Conservation (phyloP, 2,797 vertebrate genomes). For the Masticophis lateralis region DNA sequence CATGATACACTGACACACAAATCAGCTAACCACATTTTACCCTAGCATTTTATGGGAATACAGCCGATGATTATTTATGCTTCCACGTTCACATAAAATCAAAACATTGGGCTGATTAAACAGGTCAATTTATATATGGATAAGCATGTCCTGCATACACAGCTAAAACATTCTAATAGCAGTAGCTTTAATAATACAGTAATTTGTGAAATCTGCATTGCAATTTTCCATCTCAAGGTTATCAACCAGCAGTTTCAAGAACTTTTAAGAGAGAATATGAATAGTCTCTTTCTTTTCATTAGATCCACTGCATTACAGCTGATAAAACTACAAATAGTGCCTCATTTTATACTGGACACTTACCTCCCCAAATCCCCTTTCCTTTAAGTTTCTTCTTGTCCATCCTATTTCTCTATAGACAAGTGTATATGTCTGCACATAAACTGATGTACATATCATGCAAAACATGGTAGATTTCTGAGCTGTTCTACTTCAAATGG, state of each 20-base stretch:
- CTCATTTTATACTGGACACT: too few relatives aligned
- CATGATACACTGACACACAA: not conserved
- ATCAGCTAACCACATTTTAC: not conserved
- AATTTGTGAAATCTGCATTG: not conserved
- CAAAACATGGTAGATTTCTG: too few relatives aligned
- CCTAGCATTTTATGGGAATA: not conserved
- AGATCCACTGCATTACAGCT: too few relatives aligned
- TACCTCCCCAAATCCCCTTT: too few relatives aligned
- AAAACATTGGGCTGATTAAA: not conserved
- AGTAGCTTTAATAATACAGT: fast-evolving
- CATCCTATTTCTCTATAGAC: too few relatives aligned
- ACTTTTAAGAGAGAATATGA: not conserved
- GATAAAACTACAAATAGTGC: too few relatives aligned
- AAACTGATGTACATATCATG: too few relatives aligned
- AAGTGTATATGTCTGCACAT: too few relatives aligned
- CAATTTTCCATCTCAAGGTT: not conserved
- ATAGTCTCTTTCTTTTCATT: not conserved
- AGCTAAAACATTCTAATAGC: not conserved
- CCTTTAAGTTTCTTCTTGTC: too few relatives aligned
- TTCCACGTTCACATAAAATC: not conserved
- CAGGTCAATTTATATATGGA: not conserved
- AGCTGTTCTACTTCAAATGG: too few relatives aligned
- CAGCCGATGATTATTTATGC: not conserved
- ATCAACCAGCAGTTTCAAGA: not conserved
- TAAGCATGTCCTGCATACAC: not conserved